These are phyloP conservation scores for Strix aluco DNA, from an alignment of 2,113 vertebrate species.

Conservation along the genomic window DNA sequence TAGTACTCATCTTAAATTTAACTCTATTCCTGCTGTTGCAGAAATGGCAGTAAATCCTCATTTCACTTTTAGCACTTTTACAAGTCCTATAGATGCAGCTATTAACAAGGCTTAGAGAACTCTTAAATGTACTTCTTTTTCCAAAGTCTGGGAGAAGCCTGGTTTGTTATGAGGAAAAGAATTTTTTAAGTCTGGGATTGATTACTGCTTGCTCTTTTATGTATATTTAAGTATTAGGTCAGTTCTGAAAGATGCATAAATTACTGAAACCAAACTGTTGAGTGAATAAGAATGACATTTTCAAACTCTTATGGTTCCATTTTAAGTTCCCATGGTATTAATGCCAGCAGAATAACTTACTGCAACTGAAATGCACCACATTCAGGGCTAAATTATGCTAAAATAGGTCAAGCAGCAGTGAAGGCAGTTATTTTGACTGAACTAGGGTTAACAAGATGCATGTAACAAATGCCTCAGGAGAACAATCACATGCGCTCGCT, in stretches of 20 bases:
- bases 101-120: neutral
- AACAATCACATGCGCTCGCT: constrained; percentile 56
- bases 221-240: constrained; percentile 13
- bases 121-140: neutral
- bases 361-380: neutral
- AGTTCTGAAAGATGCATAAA: constrained; percentile 22
- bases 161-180: neutral
- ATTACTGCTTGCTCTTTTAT: constrained; percentile 17
- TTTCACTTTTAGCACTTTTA: neutral
- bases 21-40: neutral
- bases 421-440: constrained; percentile 65
- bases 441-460: constrained; percentile 72
- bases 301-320: constrained; percentile 8
- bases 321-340: constrained; percentile 35
- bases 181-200: constrained; percentile 8
- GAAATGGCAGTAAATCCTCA: neutral
- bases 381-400: constrained; percentile 55
- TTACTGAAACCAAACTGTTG: constrained; percentile 43
- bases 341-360: constrained; percentile 29
- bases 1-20: neutral
- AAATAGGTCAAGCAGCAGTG: constrained; percentile 72
- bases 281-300: constrained; percentile 49
- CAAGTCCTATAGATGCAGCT: neutral
- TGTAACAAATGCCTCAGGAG: constrained; percentile 70
- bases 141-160: neutral